A percentile compares a stretch with the other conserved stretches of the same genome.
phyloP scores from a whole-genome alignment of 92 coral and sea anemone genomes.

The Isaurus tuberculatus region DNA sequence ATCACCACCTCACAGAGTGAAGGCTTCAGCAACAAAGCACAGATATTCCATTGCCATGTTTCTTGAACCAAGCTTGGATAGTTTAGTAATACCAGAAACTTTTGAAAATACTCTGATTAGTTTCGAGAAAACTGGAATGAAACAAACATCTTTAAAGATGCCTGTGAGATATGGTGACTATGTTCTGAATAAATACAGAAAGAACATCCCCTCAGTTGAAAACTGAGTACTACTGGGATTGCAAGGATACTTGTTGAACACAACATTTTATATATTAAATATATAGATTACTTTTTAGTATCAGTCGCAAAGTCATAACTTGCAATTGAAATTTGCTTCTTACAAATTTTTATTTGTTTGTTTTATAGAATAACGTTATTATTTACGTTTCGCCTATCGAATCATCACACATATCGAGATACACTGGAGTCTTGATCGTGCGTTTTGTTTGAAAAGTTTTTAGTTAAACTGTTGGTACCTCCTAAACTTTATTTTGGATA shows the following conservation, averaged over 20 bases:
- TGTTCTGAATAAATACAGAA: conserved; percentile 62
- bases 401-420: no score
- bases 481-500: no score
- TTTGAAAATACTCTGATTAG: conserved; percentile 68
- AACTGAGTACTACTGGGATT: background rate
- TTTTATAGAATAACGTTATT: no score
- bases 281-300: no score
- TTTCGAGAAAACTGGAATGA: conserved; percentile 24
- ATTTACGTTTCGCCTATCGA: no score
- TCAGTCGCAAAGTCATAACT: no score
- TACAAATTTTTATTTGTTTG: no score
- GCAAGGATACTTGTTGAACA: background rate
- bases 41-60: conserved; percentile 81
- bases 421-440: no score
- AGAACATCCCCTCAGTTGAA: conserved; percentile 34
- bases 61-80: conserved; percentile 76
- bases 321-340: no score
- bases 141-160: conserved; percentile 51
- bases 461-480: no score
- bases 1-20: conserved; percentile 72
- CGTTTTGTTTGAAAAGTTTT: no score
- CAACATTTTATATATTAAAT: no score
- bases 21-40: conserved; percentile 55
- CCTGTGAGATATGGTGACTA: conserved; percentile 78
- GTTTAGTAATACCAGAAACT: conserved; percentile 66